Conservation (phyloP, 1,140 invertebrate species). For the Drosophila ficusphila region DNA sequence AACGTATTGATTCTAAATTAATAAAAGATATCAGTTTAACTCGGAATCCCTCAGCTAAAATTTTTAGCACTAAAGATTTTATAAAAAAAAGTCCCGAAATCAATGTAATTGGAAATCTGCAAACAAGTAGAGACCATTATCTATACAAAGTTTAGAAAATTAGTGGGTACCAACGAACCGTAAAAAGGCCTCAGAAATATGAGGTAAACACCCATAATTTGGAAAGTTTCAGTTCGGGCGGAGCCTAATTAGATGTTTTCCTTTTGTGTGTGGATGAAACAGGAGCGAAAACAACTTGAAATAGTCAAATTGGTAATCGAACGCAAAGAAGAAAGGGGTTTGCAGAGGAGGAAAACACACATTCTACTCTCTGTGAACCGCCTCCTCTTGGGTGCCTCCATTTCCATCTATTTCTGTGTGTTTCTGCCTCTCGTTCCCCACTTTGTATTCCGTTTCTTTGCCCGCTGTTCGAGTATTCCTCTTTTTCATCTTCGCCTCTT, state of each 20-base stretch:
- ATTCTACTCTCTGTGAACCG: conserved; percentile 14
- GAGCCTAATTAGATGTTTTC: conserved; percentile 37
- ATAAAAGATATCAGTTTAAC: too few species aligned
- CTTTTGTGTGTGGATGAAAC: conserved; percentile 12
- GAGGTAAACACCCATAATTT: conserved; percentile 31
- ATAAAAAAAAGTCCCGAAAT: too few species aligned
- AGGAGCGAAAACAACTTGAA: conserved; percentile 69
- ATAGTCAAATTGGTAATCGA: conserved; percentile 76
- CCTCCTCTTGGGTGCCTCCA: conserved; percentile 21
- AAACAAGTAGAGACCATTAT: too few species aligned
- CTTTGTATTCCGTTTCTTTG: conserved; percentile 39
- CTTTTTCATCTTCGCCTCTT: conserved; percentile 33
- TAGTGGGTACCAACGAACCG: too few species aligned
- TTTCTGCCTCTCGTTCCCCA: conserved; percentile 16
- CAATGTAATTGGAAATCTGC: too few species aligned
- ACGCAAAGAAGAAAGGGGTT: conserved; percentile 20
- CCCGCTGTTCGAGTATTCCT: conserved; percentile 32
- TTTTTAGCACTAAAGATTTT: too few species aligned
- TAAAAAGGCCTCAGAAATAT: conserved; percentile 1
- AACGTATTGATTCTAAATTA: too few species aligned
- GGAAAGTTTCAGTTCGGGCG: not conserved
- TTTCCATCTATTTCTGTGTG: conserved; percentile 5
- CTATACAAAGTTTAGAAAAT: conserved; percentile 15
- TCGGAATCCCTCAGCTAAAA: too few species aligned
- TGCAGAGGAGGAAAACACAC: conserved; percentile 18